Evolutionary conservation across 2,888 invertebrate genomes (phyloP), one percentile per base, ranked within the genome.

Genomic region (Agapostemon virescens): DNA sequence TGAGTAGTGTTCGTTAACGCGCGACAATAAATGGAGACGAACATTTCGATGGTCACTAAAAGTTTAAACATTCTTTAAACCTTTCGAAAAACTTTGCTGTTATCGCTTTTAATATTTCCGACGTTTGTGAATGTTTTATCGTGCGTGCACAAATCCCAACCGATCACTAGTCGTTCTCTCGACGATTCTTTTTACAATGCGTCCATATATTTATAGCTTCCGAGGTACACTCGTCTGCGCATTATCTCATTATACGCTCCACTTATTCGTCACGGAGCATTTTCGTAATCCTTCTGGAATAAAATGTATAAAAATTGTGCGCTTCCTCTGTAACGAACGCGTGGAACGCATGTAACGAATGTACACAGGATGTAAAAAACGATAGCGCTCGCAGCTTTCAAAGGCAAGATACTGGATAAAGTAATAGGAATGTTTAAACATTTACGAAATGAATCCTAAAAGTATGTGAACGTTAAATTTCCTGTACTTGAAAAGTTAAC

Each of bases 271-370:
- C 58, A 61, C 30, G 58, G 3, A 20, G 20, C 33, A 61, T 1
- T 30, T 61, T 61, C 20, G 58, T 61, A 30, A 61, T 30, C 20
- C 58, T 61, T 61, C 58, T 61, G 58, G 58, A 61, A 61, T 61
- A 33, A 61, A 61, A 61, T 61, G 30, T 33, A 30, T 30, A 20
- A 17, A 61, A 61, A 61, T 61, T 61, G 58, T 9, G 58, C 30
- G 30, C 58, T 61, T 61, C 58, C 58, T 33, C 30, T 61, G 58
- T 61, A 33, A 61, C 58, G 58, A 61, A 33, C 58, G 17, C 33
- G 58, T 33, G 58, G 58, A 61, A 61, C 58, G 33, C 17, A 20
- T 61, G 20, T 9, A 61, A 61, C 20, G 33, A 33, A 33, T 6
- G 15, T 26, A 26, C 15, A 26, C 33, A 30, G 58, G 33, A 33